Evolutionary conservation across 1,140 invertebrate species (phyloP).

Genomic region (Adoxophyes honmai): DNA sequence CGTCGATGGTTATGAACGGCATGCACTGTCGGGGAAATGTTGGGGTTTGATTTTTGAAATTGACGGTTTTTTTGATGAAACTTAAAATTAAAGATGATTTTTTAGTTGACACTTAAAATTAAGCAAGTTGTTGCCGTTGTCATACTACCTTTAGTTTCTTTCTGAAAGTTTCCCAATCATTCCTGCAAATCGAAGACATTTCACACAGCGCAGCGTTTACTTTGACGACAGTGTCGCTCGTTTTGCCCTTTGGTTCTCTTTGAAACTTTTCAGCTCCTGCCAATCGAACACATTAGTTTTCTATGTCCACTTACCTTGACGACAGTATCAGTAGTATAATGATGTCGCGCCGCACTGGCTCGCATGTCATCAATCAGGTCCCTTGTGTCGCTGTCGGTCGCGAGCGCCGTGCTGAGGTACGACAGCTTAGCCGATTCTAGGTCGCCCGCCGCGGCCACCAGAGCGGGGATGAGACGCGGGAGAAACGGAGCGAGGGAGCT

Average conservation of each 20-base stretch:
- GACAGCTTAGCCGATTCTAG: conserved; percentile 88
- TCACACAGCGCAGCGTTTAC: no score
- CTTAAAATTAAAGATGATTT: no score
- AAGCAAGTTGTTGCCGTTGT: no score
- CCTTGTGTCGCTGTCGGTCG: conserved; percentile 80
- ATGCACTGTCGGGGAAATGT: conserved; percentile 81
- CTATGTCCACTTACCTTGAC: conserved; percentile 86
- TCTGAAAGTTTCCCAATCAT: no score
- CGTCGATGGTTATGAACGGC: conserved; percentile 87
- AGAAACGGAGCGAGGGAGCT: conserved; percentile 87
- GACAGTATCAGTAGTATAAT: conserved; percentile 93
- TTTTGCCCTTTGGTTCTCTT: no score
- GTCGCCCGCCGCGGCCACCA: conserved; percentile 91
- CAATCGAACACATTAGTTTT: no score
- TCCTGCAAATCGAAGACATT: no score
- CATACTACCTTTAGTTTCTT: no score
- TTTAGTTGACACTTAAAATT: no score
- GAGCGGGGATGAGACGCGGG: conserved; percentile 87
- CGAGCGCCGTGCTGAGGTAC: conserved; percentile 86
- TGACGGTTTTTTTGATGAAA: no score
- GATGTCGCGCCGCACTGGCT: conserved; percentile 86
- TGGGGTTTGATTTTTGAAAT: not conserved
- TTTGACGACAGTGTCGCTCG: no score
- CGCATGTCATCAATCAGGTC: conserved; percentile 87
- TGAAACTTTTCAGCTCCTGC: no score